phyloP scores from a whole-genome alignment of 2,113 vertebrate species.

The Rhynchomys soricoides region DNA sequence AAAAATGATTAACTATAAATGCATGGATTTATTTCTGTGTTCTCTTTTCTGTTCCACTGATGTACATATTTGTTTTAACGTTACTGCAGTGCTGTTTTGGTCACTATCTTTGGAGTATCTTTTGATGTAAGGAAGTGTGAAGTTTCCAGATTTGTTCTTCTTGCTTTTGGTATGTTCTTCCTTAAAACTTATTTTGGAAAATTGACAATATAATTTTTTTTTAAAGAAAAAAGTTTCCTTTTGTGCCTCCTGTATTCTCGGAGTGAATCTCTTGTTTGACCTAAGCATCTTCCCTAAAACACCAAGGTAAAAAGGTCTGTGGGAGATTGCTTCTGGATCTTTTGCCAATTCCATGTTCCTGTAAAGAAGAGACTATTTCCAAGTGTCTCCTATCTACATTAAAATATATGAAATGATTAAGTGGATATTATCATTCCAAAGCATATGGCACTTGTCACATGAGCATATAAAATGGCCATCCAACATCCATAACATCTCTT shows the following conservation, averaged over 20 bases:
- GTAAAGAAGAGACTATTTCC: background rate
- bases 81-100: background rate
- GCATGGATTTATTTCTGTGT: background rate
- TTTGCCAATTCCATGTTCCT: background rate
- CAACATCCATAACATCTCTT: too few relatives aligned
- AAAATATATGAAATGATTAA: constrained; percentile 7
- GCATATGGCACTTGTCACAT: background rate
- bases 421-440: background rate
- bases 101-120: background rate
- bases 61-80: background rate
- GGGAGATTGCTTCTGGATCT: background rate
- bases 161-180: background rate
- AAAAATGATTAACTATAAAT: background rate
- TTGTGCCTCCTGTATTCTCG: background rate
- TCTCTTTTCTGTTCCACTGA: background rate
- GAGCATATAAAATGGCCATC: background rate
- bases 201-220: background rate
- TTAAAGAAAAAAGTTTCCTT: background rate
- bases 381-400: background rate
- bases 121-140: background rate
- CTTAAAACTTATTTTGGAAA: background rate
- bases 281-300: background rate
- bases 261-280: background rate
- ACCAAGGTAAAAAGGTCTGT: background rate
- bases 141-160: background rate